Conservation (phyloP, 2,888 invertebrate species). For the Caradrina clavipalpis region DNA sequence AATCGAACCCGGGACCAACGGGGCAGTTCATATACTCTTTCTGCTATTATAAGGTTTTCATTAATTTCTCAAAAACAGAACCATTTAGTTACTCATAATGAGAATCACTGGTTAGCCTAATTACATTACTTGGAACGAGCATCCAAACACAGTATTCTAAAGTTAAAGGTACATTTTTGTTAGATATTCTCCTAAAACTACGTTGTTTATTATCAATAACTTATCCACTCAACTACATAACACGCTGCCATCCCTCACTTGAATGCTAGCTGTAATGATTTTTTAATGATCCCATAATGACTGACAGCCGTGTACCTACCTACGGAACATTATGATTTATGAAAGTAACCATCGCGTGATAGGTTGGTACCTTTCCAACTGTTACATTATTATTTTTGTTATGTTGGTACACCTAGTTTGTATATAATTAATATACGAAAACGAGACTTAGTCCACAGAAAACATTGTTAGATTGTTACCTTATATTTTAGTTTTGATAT, state of each 20-base stretch:
- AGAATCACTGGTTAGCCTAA: too few species aligned
- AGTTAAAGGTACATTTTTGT: too few species aligned
- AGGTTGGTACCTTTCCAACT: conserved; percentile 67
- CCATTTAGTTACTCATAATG: too few species aligned
- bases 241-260: conserved; percentile 44
- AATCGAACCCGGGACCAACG: too few species aligned
- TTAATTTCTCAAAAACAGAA: too few species aligned
- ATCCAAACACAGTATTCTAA: too few species aligned
- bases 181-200: too few species aligned
- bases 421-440: conserved; percentile 53
- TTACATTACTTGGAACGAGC: too few species aligned
- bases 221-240: conserved; percentile 38
- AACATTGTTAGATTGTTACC: conserved; percentile 41
- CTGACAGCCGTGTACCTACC: conserved; percentile 77
- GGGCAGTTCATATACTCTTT: too few species aligned
- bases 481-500: conserved; percentile 41
- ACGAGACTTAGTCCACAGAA: conserved; percentile 21
- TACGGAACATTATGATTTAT: conserved; percentile 82
- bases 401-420: conserved; percentile 52
- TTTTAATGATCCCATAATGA: conserved; percentile 88
- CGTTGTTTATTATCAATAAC: conserved; percentile 14
- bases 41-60: neutral
- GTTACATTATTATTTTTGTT: conserved; percentile 64
- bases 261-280: conserved; percentile 81
- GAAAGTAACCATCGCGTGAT: conserved; percentile 82